A percentile compares a stretch with the other conserved stretches of the same genome.
phyloP scores from a whole-genome alignment of 2,888 invertebrate species.

The Andrena dorsata region DNA sequence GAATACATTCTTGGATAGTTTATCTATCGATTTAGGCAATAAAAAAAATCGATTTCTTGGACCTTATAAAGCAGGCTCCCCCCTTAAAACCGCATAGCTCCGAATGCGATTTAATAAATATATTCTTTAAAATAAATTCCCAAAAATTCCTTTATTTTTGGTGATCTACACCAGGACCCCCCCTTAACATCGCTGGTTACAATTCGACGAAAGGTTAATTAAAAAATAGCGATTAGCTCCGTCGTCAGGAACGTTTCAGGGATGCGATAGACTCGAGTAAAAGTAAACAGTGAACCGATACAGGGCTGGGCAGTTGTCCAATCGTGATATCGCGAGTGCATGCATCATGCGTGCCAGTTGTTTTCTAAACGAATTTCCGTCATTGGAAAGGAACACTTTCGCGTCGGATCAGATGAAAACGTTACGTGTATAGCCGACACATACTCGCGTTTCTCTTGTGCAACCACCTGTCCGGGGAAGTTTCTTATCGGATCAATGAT shows the following conservation, averaged over 20 bases:
- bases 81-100: no score
- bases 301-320: constrained; percentile 51
- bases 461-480: constrained; percentile 20
- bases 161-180: no score
- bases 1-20: no score
- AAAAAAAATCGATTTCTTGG: no score
- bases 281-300: constrained; percentile 44
- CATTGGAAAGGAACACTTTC: constrained; percentile 40
- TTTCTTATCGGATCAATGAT: constrained; percentile 2
- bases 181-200: not conserved
- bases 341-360: constrained; percentile 59
- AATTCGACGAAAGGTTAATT: not conserved
- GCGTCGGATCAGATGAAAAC: constrained; percentile 26
- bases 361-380: constrained; percentile 53
- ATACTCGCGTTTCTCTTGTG: not conserved
- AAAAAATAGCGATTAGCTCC: not conserved
- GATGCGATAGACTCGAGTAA: constrained; percentile 36
- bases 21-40: no score
- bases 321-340: constrained; percentile 61
- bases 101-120: no score
- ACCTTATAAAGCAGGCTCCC: no score
- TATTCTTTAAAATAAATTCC: no score
- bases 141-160: no score
- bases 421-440: constrained; percentile 19
- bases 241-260: constrained; percentile 26